A percentile compares a stretch with the other conserved stretches of the same genome.
Conservation (phyloP, 2,797 vertebrate species). For the Hirundo rustica region DNA sequence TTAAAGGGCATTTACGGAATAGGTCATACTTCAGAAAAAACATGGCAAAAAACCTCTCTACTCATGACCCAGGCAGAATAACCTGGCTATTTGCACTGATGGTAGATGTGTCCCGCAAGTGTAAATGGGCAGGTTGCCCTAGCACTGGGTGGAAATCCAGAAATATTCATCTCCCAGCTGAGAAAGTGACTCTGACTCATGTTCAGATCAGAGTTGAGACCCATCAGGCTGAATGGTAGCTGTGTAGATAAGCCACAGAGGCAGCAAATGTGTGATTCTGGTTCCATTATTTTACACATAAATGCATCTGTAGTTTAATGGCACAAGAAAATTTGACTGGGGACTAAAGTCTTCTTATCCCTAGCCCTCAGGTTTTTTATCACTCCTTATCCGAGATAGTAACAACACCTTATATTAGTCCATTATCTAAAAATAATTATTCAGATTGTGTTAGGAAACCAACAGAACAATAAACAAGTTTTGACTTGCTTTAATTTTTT, state of each 20-base stretch:
- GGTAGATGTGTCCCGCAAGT: not conserved
- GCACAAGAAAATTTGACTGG: not conserved
- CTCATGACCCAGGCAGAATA: not conserved
- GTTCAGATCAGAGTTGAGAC: not conserved
- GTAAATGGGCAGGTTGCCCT: not conserved
- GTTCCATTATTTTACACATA: not conserved
- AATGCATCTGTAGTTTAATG: not conserved
- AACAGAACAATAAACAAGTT: conserved; percentile 21
- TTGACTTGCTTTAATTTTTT: conserved; percentile 9
- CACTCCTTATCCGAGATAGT: not conserved
- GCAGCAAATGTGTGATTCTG: not conserved
- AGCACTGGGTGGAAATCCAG: not conserved
- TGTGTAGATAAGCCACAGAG: not conserved
- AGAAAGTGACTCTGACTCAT: not conserved
- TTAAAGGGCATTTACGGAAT: not conserved
- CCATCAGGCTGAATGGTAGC: not conserved
- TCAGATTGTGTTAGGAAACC: not conserved
- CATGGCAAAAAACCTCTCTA: not conserved
- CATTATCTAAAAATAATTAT: not conserved
- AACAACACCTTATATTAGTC: not conserved
- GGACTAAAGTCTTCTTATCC: not conserved
- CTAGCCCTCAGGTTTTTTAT: not conserved
- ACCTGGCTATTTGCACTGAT: not conserved
- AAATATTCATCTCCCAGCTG: not conserved
- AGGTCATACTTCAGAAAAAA: not conserved